Conservation (phyloP, 2,113 vertebrate genomes). For the Perognathus longimembris region DNA sequence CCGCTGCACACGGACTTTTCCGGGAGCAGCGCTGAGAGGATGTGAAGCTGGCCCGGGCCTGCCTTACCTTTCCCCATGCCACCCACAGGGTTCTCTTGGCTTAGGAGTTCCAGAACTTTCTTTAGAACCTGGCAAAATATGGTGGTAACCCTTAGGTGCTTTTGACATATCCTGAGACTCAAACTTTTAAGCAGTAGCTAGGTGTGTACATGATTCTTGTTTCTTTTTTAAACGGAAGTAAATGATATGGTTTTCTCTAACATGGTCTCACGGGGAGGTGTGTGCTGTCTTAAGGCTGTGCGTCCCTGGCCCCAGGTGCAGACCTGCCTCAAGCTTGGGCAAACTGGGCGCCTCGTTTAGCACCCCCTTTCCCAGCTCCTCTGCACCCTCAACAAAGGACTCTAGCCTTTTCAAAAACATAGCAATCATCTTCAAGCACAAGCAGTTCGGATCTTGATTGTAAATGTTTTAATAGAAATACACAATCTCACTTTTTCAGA, state of each 20-base stretch:
- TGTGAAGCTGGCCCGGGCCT: conserved; percentile 80
- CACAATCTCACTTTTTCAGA: conserved; percentile 81
- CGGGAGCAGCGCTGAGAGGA: conserved; percentile 88
- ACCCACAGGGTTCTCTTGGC: background rate
- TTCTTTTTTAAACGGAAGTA: conserved; percentile 62
- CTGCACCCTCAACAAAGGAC: conserved; percentile 3
- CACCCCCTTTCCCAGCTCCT: background rate
- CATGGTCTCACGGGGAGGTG: conserved; percentile 25
- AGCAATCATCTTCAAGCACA: conserved; percentile 49
- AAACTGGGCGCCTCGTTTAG: background rate
- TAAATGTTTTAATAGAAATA: conserved; percentile 90
- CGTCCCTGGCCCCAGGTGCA: background rate
- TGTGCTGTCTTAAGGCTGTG: background rate
- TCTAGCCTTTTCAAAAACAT: conserved; percentile 8
- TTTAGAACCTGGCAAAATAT: conserved; percentile 41
- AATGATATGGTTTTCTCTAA: conserved; percentile 74
- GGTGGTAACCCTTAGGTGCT: conserved; percentile 33
- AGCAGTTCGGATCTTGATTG: conserved; percentile 72
- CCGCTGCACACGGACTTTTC: conserved; percentile 98
- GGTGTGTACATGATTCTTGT: conserved; percentile 37
- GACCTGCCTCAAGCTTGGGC: background rate
- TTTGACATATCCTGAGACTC: conserved; percentile 49
- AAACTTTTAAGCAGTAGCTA: conserved; percentile 56
- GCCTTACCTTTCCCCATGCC: background rate
- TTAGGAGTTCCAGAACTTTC: conserved; percentile 5